Evolutionary conservation across 1,140 invertebrate genomes (phyloP), one percentile per base, ranked within the genome.

Genomic region (Drosophila ohnishii): DNA sequence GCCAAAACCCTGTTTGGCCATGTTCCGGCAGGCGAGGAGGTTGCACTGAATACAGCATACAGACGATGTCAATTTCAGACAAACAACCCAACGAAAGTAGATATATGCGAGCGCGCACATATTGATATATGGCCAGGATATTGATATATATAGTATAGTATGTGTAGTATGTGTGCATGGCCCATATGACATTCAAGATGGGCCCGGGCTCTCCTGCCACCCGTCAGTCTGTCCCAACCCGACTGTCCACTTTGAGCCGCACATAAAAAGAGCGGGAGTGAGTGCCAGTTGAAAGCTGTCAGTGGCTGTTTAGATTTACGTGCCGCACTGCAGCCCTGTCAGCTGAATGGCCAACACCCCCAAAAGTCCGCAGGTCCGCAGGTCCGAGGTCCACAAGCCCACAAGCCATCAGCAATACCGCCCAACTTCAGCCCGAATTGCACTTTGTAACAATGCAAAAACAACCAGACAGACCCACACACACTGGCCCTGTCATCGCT

Each of bases 241-340:
- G n/a, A 60, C 37, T 78, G 63, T 44, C 69, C 78, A 73, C 58
- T 83, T 83, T 58, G 67, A 67, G 69, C 70, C 64, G 73, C 75
- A 78, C 74, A 76, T 75, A 87, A 87, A 87, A 81, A 48, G 60
- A 34, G 45, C 58, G 51, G 37, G 57, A 51, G 71, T 42, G 56
- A 80, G 64, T 66, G 65, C 40, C 62, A 76, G 78, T 72, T 86
- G 75, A 86, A 81, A 86, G 83, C 83, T 86, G 83, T 86, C 83
- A 88, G 75, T 83, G 79, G 79, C 84, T 87, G 83, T 87, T 87
- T 87, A 83, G 83, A 87, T 87, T 87, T 87, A 87, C 83, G 83
- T 87, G 83, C 84, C 83, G 83, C 83, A 86, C 60, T 86, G 83
- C 83, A 86, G 83, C 82, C 77, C 74, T 84, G 82, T 75, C 82